These are phyloP conservation scores for Drosophila kanekoi DNA, from an alignment of 2,888 invertebrate genomes.

Conservation along the genomic window DNA sequence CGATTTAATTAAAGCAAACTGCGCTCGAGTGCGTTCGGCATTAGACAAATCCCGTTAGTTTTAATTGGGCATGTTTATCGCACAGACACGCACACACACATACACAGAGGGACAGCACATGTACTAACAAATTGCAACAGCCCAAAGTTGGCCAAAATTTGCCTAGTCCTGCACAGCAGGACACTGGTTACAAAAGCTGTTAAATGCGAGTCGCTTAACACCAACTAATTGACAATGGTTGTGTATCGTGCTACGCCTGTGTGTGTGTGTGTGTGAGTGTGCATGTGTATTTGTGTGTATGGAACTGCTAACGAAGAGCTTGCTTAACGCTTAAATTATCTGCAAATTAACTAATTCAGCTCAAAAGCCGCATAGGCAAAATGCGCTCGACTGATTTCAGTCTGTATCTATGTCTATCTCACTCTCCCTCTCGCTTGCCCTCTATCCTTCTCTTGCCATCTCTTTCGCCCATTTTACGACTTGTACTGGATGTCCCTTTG, in stretches of 20 bases:
- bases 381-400: conserved; percentile 33
- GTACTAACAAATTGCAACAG: conserved; percentile 46
- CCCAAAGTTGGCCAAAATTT: conserved; percentile 22
- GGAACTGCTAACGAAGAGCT: conserved; percentile 25
- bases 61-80: conserved; percentile 74
- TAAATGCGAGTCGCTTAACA: conserved; percentile 62
- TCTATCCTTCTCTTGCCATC: neutral
- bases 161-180: conserved; percentile 52
- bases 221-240: conserved; percentile 70
- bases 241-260: neutral
- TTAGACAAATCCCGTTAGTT: conserved; percentile 72
- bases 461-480: neutral
- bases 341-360: conserved; percentile 67
- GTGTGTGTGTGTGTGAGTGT: conserved; percentile 10
- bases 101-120: conserved; percentile 13
- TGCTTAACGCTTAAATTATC: conserved; percentile 74
- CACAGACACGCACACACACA: conserved; percentile 35
- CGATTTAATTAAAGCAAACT: conserved; percentile 70
- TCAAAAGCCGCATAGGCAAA: conserved; percentile 52
- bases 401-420: conserved; percentile 1
- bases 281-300: conserved; percentile 3
- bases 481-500: conserved; percentile 1
- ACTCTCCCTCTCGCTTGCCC: neutral
- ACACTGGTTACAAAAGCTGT: conserved; percentile 50
- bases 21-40: conserved; percentile 68